phyloP scores from a whole-genome alignment of 37 sponge, comb jelly and placozoan genomes.

The Ephydatia muelleri region DNA sequence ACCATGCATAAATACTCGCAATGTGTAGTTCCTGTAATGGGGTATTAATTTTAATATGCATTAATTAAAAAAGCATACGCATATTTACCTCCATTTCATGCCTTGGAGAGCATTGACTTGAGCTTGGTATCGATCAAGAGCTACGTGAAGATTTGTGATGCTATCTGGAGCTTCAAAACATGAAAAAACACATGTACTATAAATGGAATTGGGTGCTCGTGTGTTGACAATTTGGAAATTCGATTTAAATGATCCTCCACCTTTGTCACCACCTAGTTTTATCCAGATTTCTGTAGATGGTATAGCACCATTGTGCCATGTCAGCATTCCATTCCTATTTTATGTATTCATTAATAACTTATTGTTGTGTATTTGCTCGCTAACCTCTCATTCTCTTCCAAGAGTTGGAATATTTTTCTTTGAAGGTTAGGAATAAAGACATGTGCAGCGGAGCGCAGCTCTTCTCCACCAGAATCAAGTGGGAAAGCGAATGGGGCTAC shows the following conservation, averaged over 20 bases:
- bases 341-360: too few relatives aligned
- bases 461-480: slow-evolving; percentile 1
- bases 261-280: slow-evolving; percentile 52
- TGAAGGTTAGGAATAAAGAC: slow-evolving; percentile 3
- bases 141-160: slow-evolving; percentile 25
- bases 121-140: slow-evolving; percentile 21
- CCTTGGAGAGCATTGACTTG: slow-evolving; percentile 10
- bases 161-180: slow-evolving; percentile 30
- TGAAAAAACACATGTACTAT: slow-evolving; percentile 24
- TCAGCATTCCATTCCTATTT: slow-evolving; percentile 6
- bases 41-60: too few relatives aligned
- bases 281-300: slow-evolving; percentile 47
- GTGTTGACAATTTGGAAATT: slow-evolving; percentile 37
- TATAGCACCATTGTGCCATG: slow-evolving; percentile 52
- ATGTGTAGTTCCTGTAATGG: too few relatives aligned
- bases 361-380: slow-evolving; percentile 4
- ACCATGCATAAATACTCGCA: slow-evolving; percentile 30
- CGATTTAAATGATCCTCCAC: slow-evolving; percentile 37
- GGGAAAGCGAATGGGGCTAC: slow-evolving; percentile 13
- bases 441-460: slow-evolving; percentile 18
- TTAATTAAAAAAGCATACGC: too few relatives aligned
- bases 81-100: slow-evolving; percentile 36
- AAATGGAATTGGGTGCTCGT: slow-evolving; percentile 19
- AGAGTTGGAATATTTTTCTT: background rate
- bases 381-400: slow-evolving; percentile 18